Conservation (phyloP, 2,888 invertebrate genomes). For the Hypsopygia costalis region DNA sequence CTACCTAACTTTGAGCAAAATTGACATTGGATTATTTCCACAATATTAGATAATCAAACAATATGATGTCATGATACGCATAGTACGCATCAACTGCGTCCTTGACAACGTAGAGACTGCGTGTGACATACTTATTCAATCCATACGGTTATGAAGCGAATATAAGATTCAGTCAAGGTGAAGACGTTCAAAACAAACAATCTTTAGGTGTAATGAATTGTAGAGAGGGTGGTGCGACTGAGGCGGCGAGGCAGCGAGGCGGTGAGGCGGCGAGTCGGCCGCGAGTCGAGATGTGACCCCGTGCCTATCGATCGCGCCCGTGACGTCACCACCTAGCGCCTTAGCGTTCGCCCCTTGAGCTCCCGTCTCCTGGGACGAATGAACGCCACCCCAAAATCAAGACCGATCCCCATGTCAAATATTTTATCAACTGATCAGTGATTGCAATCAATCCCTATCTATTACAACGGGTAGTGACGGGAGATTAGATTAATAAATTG, state of each 20-base stretch:
- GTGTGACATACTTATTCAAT: background rate
- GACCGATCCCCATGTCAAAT: constrained; percentile 7
- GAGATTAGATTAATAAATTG: too few species aligned
- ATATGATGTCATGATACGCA: too few species aligned
- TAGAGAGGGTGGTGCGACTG: constrained; percentile 13
- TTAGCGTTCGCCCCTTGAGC: constrained; percentile 46
- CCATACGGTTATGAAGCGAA: constrained; percentile 1
- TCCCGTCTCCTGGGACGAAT: constrained; percentile 18
- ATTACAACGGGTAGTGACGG: too few species aligned
- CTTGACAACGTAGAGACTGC: too few species aligned
- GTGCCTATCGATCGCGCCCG: constrained; percentile 56
- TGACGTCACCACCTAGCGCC: constrained; percentile 72
- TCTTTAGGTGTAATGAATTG: constrained; percentile 22
- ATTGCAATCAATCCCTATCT: constrained; percentile 12
- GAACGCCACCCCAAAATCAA: constrained; percentile 11
- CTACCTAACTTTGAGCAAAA: too few species aligned
- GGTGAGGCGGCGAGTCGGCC: too few species aligned
- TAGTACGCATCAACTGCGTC: too few species aligned
- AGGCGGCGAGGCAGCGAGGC: too few species aligned
- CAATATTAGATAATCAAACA: too few species aligned
- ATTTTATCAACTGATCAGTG: constrained; percentile 14
- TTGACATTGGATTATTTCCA: too few species aligned
- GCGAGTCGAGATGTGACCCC: constrained; percentile 29
- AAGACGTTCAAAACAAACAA: constrained; percentile 33
- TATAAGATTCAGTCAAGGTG: constrained; percentile 22